Conservation (phyloP, 2,113 vertebrate genomes). For the Ginglymostoma cirratum region DNA sequence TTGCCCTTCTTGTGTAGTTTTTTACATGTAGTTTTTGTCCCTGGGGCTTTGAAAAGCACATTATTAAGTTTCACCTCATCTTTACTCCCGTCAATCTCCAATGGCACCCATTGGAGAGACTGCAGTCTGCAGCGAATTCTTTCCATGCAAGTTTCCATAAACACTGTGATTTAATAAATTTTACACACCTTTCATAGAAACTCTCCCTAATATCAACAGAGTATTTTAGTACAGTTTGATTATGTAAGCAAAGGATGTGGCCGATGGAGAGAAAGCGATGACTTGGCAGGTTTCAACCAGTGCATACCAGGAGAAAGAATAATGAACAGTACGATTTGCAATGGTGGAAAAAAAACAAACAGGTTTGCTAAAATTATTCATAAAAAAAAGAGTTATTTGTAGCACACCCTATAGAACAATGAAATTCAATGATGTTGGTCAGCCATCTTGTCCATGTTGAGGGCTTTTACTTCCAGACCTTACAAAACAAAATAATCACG, state of each 20-base stretch:
- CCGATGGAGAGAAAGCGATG: background rate
- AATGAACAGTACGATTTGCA: background rate
- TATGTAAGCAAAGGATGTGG: slow-evolving; percentile 28
- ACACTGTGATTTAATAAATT: slow-evolving; percentile 17
- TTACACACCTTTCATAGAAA: slow-evolving; percentile 30
- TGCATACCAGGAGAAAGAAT: background rate
- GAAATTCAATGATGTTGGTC: background rate
- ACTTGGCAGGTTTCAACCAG: background rate
- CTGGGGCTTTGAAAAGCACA: background rate
- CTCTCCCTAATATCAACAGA: slow-evolving; percentile 27
- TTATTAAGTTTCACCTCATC: background rate
- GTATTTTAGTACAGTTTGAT: background rate
- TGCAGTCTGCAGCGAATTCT: slow-evolving; percentile 28
- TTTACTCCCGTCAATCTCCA: slow-evolving; percentile 7
- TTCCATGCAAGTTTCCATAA: slow-evolving; percentile 32
- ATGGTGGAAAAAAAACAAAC: background rate
- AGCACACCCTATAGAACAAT: background rate
- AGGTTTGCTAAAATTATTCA: background rate
- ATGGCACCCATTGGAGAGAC: background rate
- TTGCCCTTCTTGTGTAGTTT: background rate
- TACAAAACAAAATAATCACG: background rate
- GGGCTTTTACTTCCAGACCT: background rate
- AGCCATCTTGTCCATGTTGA: background rate
- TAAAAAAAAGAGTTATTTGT: background rate
- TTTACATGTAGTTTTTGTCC: background rate